Evolutionary conservation across 2,888 invertebrate genomes (phyloP).

Genomic region (Cylloceria caligata): DNA sequence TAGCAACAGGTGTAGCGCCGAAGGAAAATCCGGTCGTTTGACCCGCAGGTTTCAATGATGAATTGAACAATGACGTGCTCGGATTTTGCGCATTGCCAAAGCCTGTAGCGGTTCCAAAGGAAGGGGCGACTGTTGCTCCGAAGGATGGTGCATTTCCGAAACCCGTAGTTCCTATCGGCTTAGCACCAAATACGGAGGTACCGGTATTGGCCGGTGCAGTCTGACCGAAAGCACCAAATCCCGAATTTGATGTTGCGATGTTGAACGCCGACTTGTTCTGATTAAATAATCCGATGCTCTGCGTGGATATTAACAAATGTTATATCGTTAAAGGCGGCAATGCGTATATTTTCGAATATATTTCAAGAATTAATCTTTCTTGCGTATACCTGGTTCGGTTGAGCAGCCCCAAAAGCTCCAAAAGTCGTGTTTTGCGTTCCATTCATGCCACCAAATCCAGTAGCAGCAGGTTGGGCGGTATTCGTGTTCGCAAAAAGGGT

Average conservation of each 20-base stretch:
- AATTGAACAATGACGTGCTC: slow-evolving; percentile 84
- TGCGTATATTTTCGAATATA: too few species aligned
- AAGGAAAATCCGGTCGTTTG: slow-evolving; percentile 83
- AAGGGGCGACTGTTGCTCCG: slow-evolving; percentile 75
- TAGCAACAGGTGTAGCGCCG: slow-evolving; percentile 76
- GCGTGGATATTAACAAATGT: slow-evolving; percentile 10
- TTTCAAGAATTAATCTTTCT: too few species aligned
- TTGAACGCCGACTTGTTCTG: slow-evolving; percentile 84
- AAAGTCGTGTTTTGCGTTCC: slow-evolving; percentile 82
- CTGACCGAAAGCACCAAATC: slow-evolving; percentile 84
- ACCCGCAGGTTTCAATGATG: slow-evolving; percentile 84
- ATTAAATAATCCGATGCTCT: slow-evolving; percentile 84
- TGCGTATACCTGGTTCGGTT: slow-evolving; percentile 82
- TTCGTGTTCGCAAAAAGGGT: slow-evolving; percentile 81
- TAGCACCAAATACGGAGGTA: slow-evolving; percentile 85
- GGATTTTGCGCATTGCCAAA: slow-evolving; percentile 80
- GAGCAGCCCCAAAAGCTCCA: slow-evolving; percentile 82
- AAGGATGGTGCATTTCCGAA: slow-evolving; percentile 82
- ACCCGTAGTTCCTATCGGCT: slow-evolving; percentile 84
- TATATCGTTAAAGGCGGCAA: too few species aligned
- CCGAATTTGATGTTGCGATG: slow-evolving; percentile 82
- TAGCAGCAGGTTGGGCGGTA: slow-evolving; percentile 80
- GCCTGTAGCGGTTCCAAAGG: slow-evolving; percentile 75
- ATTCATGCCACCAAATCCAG: slow-evolving; percentile 80
- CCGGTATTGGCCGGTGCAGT: slow-evolving; percentile 78